Base-by-base conservation (phyloP, 2,888 invertebrate genomes). In the Camptogramma bilineatum region DNA sequence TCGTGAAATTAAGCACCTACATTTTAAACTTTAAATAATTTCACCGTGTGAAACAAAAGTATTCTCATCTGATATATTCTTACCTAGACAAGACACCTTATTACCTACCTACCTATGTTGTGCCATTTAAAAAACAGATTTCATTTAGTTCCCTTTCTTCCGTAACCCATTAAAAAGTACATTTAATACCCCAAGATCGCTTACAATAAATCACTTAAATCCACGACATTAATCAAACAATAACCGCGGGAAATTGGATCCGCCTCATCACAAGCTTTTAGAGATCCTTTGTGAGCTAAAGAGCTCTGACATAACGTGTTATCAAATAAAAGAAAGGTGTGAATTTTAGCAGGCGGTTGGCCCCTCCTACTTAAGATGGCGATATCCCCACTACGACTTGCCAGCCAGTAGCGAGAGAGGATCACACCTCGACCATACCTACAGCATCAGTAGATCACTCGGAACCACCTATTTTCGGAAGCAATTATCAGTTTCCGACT, bases 321-420 rank as follows among this genome's bases (percentile, higher is more conserved):
- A 91, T 88, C 93, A 91, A 92, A 92, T 91, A 91, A 90, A 91
- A 91, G 91, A 91, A 93, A 92, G 93, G 93, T 93, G 93, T 91
- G 91, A 93, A 92, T 89, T 89, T 91, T 93, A 92, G 86, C 93
- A 92, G 89, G 85, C 87, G 82, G 82, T 78, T 78, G 70, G 89
- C 93, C 79, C 89, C 93, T 83, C 92, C 93, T 83, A 82, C 88
- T 84, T 81, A 92, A 91, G 87, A 93, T 92, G 92, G 93, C 91
- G 90, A 80, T 78, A 84, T 85, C 90, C 92, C 92, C 86, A 80
- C 92, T 85, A 80, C 64, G 46, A 48, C 62, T 44, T 61, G 78
- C 67, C 80, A 85, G 80, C 93, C 93, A 93, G 89, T 92, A 87
- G 85, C 90, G 83, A 79, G 73, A 69, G 77, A 85, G 90, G 66